These are phyloP conservation scores for Oreochromis aureus DNA, from an alignment of 2,113 vertebrate species.

Conservation along the genomic window DNA sequence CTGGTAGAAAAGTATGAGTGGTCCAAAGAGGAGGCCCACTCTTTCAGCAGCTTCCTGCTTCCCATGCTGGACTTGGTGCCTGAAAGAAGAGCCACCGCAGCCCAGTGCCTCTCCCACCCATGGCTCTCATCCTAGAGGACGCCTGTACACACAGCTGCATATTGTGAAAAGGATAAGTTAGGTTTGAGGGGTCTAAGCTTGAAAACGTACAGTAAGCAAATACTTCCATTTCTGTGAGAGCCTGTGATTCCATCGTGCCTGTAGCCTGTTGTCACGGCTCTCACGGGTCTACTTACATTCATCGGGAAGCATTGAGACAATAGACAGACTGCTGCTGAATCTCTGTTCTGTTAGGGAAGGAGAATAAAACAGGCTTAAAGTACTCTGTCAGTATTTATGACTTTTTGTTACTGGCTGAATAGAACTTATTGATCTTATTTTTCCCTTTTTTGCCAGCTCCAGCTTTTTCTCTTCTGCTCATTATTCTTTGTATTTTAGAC, in stretches of 20 bases:
- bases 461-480: neutral
- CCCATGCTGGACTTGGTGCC: constrained; percentile 95
- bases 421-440: neutral
- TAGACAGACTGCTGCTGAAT: constrained; percentile 15
- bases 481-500: neutral
- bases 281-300: neutral
- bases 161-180: neutral
- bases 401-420: constrained; percentile 15
- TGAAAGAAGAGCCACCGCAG: constrained; percentile 89
- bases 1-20: constrained; percentile 96
- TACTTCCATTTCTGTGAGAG: neutral
- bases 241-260: constrained; percentile 16
- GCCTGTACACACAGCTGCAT: neutral
- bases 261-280: neutral
- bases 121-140: constrained; percentile 83
- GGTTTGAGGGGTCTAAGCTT: constrained; percentile 5
- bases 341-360: constrained; percentile 4
- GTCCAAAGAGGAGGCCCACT: constrained; percentile 86
- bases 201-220: neutral
- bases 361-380: neutral
- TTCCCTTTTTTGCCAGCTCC: neutral
- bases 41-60: constrained; percentile 90
- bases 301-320: neutral
- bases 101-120: constrained; percentile 89
- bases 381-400: constrained; percentile 32